Evolutionary conservation across 2,888 invertebrate species (phyloP).

Genomic region (Cephus pygmeus): DNA sequence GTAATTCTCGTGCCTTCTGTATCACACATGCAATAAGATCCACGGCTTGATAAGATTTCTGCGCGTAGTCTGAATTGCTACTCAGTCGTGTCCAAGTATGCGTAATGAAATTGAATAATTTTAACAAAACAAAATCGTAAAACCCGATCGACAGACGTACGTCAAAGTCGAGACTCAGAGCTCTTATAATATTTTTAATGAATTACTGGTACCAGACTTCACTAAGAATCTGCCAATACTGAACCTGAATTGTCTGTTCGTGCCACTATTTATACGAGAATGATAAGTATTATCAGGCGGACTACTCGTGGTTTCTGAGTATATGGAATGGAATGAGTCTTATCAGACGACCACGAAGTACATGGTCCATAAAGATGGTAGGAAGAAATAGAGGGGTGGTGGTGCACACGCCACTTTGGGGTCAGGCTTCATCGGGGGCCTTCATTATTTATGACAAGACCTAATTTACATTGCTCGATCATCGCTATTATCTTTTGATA

Average conservation of each 20-base stretch:
- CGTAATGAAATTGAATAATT: background rate
- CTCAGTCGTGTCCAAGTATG: background rate
- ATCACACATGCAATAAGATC: conserved; percentile 51
- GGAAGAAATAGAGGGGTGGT: conserved; percentile 33
- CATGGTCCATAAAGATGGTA: conserved; percentile 49
- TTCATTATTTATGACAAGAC: conserved; percentile 9
- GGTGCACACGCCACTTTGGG: conserved; percentile 40
- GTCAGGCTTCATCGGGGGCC: conserved; percentile 40
- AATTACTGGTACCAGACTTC: conserved; percentile 13
- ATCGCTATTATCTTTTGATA: background rate
- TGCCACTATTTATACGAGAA: conserved; percentile 57
- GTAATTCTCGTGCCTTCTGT: conserved; percentile 74
- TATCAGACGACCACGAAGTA: conserved; percentile 54
- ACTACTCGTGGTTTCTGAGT: conserved; percentile 47
- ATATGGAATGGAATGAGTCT: conserved; percentile 40
- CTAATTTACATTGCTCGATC: background rate
- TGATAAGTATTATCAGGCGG: conserved; percentile 61
- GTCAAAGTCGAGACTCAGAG: background rate
- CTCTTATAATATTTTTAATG: background rate
- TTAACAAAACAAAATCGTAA: background rate
- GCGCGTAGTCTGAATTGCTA: conserved; percentile 16
- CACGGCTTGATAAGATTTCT: conserved; percentile 18
- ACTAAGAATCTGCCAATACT: conserved; percentile 45
- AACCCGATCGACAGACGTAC: background rate
- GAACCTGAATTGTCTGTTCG: conserved; percentile 52